These are phyloP conservation scores for Samia ricini DNA, from an alignment of 1,140 invertebrate species.

Conservation along the genomic window DNA sequence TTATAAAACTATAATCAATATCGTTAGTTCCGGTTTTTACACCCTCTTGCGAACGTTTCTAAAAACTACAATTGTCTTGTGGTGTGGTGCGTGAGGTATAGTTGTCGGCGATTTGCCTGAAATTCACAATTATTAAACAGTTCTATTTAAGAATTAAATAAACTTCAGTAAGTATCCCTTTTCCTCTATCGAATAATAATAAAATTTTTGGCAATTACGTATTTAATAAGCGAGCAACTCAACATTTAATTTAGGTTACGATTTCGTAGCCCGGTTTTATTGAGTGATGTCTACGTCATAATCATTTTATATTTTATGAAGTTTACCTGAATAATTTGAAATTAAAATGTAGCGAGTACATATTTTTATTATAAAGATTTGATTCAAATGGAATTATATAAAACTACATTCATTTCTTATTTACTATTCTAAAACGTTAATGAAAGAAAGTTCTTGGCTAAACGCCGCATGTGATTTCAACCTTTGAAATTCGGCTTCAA, in stretches of 20 bases:
- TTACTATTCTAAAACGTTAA: slow-evolving; percentile 20
- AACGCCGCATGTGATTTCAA: slow-evolving; percentile 48
- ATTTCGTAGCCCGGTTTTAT: slow-evolving; percentile 30
- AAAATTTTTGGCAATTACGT: neutral
- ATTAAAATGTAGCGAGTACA: neutral
- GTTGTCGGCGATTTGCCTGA: slow-evolving; percentile 47
- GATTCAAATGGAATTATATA: neutral
- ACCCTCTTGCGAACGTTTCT: slow-evolving; percentile 45
- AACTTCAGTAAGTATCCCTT: slow-evolving; percentile 53
- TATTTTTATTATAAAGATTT: neutral
- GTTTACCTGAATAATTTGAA: slow-evolving; percentile 9
- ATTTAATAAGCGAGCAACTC: slow-evolving; percentile 3
- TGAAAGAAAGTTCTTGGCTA: slow-evolving; percentile 11
- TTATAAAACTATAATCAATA: slow-evolving; percentile 34
- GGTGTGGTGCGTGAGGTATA: slow-evolving; percentile 60
- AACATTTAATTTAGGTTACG: slow-evolving; percentile 37
- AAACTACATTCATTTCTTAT: slow-evolving; percentile 7
- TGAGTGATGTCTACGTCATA: slow-evolving; percentile 64
- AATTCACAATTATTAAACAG: slow-evolving; percentile 52
- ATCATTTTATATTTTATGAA: slow-evolving; percentile 48
- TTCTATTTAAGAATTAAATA: slow-evolving; percentile 54
- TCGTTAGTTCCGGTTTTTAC: slow-evolving; percentile 47
- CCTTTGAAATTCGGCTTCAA: slow-evolving; percentile 40
- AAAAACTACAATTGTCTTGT: slow-evolving; percentile 63
- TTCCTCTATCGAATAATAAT: slow-evolving; percentile 4